A percentile compares a stretch with the other conserved stretches of the same genome.
These are phyloP conservation scores for Epizoanthus rinbou DNA, from an alignment of 92 coral and sea anemone genomes.

Conservation along the genomic window DNA sequence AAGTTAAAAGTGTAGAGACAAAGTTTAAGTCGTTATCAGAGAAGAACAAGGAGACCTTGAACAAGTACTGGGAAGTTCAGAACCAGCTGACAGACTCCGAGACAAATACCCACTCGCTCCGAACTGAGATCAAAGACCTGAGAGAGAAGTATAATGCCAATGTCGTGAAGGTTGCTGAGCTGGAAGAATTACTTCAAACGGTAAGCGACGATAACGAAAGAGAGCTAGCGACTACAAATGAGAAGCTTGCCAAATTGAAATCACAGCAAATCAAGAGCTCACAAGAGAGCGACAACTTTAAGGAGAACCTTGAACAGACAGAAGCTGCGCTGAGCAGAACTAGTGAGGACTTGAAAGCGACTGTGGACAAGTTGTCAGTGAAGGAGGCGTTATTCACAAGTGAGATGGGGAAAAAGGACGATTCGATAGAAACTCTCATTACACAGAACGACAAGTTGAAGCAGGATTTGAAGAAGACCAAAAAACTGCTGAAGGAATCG, in stretches of 20 bases:
- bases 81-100: constrained; percentile 71
- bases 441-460: constrained; percentile 47
- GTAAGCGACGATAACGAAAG: constrained; percentile 79
- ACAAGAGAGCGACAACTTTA: constrained; percentile 57
- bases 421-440: constrained; percentile 49
- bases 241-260: constrained; percentile 59
- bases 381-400: constrained; percentile 50
- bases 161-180: constrained; percentile 58
- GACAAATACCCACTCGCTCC: constrained; percentile 61
- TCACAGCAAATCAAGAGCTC: constrained; percentile 42
- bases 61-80: constrained; percentile 78
- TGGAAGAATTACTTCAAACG: constrained; percentile 58
- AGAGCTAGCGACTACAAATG: constrained; percentile 64
- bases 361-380: constrained; percentile 54
- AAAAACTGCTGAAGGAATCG: constrained; percentile 59
- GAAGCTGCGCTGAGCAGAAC: constrained; percentile 53
- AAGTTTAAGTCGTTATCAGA: constrained; percentile 69
- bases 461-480: constrained; percentile 62
- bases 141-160: constrained; percentile 48
- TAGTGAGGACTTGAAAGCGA: constrained; percentile 56
- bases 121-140: constrained; percentile 63
- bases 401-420: constrained; percentile 57
- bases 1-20: constrained; percentile 54
- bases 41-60: constrained; percentile 68
- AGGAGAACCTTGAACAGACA: constrained; percentile 57